Evolutionary conservation across 2,888 invertebrate genomes (phyloP).

Genomic region (Dicyrtomina minuta): DNA sequence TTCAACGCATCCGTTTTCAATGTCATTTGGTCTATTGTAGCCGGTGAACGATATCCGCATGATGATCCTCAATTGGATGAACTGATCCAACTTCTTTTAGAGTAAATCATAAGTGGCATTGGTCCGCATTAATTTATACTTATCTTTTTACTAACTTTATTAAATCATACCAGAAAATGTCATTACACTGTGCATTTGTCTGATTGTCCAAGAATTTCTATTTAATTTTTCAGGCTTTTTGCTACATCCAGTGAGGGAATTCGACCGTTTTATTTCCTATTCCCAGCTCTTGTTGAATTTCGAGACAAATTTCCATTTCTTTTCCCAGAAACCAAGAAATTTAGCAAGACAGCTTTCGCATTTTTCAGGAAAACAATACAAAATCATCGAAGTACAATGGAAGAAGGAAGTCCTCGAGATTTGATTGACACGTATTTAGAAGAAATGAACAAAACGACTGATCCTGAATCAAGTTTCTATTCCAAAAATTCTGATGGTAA

Average conservation of each 20-base stretch:
- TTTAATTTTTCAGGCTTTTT: background rate
- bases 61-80: background rate
- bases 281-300: background rate
- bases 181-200: too few relatives aligned
- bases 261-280: background rate
- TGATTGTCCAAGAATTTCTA: too few relatives aligned
- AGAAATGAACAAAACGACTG: background rate
- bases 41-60: background rate
- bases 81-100: background rate
- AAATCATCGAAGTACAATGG: conserved; percentile 4
- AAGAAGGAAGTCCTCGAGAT: too few relatives aligned
- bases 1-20: too few relatives aligned
- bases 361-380: conserved; percentile 5
- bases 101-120: too few relatives aligned
- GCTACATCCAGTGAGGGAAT: background rate
- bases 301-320: background rate
- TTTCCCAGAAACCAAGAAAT: background rate
- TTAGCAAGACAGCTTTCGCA: conserved; percentile 8
- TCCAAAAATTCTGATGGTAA: background rate
- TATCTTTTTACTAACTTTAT: too few relatives aligned
- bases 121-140: too few relatives aligned
- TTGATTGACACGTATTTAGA: conserved; percentile 16
- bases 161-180: too few relatives aligned
- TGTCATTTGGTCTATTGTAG: too few relatives aligned
- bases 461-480: too few relatives aligned